Evolutionary conservation across 2,888 invertebrate species (phyloP).

Genomic region (Callinectes sapidus): DNA sequence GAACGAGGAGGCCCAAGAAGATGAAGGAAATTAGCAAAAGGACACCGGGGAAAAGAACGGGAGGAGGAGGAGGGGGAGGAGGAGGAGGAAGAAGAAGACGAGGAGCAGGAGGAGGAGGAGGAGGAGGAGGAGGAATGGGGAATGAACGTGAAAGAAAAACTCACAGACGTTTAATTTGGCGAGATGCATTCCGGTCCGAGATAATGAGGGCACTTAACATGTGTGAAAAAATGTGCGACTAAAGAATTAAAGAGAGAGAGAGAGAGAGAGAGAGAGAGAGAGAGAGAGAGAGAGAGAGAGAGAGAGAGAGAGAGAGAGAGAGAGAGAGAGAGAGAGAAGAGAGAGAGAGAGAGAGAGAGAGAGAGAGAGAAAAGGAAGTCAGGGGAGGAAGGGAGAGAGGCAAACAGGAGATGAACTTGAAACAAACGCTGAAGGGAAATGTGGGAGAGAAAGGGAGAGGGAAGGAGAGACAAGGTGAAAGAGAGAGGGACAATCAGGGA

Average conservation of each 20-base stretch:
- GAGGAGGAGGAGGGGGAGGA: conserved; percentile 32
- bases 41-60: not conserved
- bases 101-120: too few species aligned
- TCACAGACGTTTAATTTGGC: not conserved
- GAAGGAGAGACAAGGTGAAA: not conserved
- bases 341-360: conserved; percentile 33
- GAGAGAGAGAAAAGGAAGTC: not conserved
- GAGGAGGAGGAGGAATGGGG: conserved; percentile 33
- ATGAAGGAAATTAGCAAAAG: not conserved
- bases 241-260: conserved; percentile 6
- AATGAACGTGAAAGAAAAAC: conserved; percentile 15
- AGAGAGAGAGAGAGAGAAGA: conserved; percentile 42
- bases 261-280: not conserved
- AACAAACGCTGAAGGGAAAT: not conserved
- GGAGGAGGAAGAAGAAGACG: too few species aligned
- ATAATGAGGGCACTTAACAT: conserved; percentile 21
- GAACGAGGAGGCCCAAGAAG: not conserved
- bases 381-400: not conserved
- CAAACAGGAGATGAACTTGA: not conserved
- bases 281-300: not conserved
- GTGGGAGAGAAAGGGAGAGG: conserved; percentile 1
- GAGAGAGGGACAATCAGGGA: not conserved
- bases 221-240: conserved; percentile 29
- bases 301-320: conserved; percentile 44
- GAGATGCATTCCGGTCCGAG: not conserved